Conservation (phyloP, 1,140 invertebrate species). For the Atta texana region DNA sequence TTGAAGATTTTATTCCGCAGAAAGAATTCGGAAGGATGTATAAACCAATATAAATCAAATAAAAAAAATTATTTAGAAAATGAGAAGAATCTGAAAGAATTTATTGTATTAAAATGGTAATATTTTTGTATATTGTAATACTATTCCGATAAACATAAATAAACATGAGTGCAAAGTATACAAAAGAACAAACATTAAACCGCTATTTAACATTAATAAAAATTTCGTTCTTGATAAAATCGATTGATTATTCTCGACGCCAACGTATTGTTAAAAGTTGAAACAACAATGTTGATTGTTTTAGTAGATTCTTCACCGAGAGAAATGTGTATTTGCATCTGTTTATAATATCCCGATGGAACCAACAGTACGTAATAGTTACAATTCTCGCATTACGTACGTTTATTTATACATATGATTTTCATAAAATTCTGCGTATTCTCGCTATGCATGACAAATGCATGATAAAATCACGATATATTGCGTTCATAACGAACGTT, state of each 20-base stretch:
- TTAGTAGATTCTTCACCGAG: neutral
- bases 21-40: neutral
- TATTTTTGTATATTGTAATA: neutral
- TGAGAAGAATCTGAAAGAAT: neutral
- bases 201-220: neutral
- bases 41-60: neutral
- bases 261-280: neutral
- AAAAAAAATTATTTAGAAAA: neutral
- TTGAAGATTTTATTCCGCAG: neutral
- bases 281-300: neutral
- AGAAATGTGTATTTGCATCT: neutral
- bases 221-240: neutral
- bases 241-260: neutral
- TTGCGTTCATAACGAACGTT: neutral
- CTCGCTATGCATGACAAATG: neutral
- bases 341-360: slow-evolving; percentile 19
- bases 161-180: neutral
- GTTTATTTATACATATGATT: slow-evolving; percentile 38
- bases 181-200: neutral
- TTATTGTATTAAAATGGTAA: neutral
- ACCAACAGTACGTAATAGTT: neutral
- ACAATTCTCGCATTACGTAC: neutral
- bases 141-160: neutral
- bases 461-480: neutral
- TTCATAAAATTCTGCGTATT: neutral